Evolutionary conservation across 2,797 vertebrate species (phyloP).

Genomic region (Megalops cyprinoides): DNA sequence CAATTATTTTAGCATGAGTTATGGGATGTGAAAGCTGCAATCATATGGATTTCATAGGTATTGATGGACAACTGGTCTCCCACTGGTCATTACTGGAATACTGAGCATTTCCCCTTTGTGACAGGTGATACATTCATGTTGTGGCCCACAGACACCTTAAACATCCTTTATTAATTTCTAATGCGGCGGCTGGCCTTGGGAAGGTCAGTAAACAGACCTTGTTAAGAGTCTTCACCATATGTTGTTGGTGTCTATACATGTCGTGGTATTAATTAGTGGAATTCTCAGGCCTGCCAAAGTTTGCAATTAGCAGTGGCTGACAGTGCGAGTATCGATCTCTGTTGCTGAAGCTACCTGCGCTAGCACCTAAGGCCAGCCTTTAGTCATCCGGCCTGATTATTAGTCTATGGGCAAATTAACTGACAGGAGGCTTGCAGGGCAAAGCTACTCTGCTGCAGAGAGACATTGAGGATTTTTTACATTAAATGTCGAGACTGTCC

Average conservation of each 20-base stretch:
- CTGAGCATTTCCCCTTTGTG: too few relatives aligned
- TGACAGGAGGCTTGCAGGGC: neutral
- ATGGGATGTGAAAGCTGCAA: too few relatives aligned
- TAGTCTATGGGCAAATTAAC: neutral
- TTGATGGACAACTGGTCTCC: too few relatives aligned
- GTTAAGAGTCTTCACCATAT: neutral
- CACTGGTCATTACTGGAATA: too few relatives aligned
- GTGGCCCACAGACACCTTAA: neutral
- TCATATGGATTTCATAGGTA: too few relatives aligned
- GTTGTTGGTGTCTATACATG: neutral
- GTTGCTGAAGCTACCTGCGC: neutral
- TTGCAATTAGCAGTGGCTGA: constrained; percentile 3
- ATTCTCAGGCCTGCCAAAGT: neutral
- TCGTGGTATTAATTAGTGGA: constrained; percentile 4
- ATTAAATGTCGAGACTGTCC: neutral
- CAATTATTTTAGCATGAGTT: too few relatives aligned
- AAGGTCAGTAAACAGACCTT: neutral
- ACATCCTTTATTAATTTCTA: neutral
- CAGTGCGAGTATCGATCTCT: neutral
- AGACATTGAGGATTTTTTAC: neutral
- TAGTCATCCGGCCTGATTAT: neutral
- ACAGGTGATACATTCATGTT: neutral
- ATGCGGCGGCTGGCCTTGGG: neutral
- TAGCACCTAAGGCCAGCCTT: neutral
- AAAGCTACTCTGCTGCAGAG: neutral